A percentile compares a stretch with the other conserved stretches of the same genome.
These are phyloP conservation scores for Sycophila texana DNA, from an alignment of 2,888 invertebrate species.

Conservation along the genomic window DNA sequence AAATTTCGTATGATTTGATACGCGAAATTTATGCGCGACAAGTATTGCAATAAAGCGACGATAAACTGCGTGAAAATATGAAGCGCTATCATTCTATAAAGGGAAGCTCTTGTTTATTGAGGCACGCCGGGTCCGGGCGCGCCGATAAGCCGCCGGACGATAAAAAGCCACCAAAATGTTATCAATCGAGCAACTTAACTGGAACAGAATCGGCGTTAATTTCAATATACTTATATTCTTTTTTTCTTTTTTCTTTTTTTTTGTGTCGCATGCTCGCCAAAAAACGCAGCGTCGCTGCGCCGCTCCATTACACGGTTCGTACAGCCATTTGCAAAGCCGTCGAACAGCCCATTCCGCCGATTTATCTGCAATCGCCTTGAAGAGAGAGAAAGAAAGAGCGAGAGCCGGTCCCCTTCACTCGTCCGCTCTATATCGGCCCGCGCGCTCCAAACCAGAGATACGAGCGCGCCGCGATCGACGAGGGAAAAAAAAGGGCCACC, in stretches of 20 bases:
- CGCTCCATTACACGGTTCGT: constrained; percentile 37
- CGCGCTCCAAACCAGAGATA: too few species aligned
- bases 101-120: constrained; percentile 48
- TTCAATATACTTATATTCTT: too few species aligned
- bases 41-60: constrained; percentile 38
- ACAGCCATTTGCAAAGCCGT: constrained; percentile 43
- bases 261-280: too few species aligned
- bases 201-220: background rate
- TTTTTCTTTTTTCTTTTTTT: too few species aligned
- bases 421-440: background rate
- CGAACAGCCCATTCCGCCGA: constrained; percentile 43
- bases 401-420: background rate
- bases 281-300: background rate
- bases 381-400: background rate
- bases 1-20: constrained; percentile 44
- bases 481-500: constrained; percentile 26
- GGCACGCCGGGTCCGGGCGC: constrained; percentile 15
- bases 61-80: constrained; percentile 39
- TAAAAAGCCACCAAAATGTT: constrained; percentile 23
- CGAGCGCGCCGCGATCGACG: too few species aligned
- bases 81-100: constrained; percentile 44
- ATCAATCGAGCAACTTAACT: constrained; percentile 1
- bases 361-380: constrained; percentile 46
- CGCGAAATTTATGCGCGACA: constrained; percentile 50
- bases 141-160: constrained; percentile 10